Evolutionary conservation across 2,113 vertebrate species (phyloP).

Genomic region (Vidua macroura): DNA sequence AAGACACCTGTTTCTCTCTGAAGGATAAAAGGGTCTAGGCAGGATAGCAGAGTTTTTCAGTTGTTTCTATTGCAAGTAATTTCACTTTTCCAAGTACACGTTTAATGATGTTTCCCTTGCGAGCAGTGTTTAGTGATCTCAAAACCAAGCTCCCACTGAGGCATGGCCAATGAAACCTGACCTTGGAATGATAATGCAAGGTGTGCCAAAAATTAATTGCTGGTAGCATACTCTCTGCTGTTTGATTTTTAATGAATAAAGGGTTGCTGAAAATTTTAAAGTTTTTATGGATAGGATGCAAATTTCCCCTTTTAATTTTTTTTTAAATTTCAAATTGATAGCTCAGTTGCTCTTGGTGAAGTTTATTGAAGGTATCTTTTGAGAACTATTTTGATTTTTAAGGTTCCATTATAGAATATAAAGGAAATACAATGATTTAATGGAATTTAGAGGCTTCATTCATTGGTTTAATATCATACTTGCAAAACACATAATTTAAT

Average conservation of each 20-base stretch:
- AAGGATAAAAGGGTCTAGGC: background rate
- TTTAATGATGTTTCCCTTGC: background rate
- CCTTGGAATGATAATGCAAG: slow-evolving; percentile 44
- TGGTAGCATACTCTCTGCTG: background rate
- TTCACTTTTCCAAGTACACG: background rate
- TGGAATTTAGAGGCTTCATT: slow-evolving; percentile 1
- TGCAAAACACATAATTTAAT: slow-evolving; percentile 42
- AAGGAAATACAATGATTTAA: background rate
- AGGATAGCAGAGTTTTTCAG: background rate
- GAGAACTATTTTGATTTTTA: background rate
- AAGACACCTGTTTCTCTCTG: background rate
- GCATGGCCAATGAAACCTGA: slow-evolving; percentile 35
- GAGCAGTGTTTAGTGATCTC: background rate
- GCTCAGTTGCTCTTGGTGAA: background rate
- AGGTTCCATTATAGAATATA: background rate
- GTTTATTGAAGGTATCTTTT: background rate
- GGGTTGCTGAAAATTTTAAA: background rate
- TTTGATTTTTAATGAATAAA: slow-evolving; percentile 35
- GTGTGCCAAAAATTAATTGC: background rate
- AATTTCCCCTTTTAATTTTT: background rate
- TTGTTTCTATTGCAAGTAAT: background rate
- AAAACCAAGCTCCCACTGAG: slow-evolving; percentile 23
- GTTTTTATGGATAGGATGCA: background rate
- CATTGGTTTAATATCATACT: background rate
- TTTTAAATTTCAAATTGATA: background rate